Evolutionary conservation across 2,113 vertebrate species (phyloP), one percentile per base, ranked within the genome.

Genomic region (Gymnorhina tibicen): DNA sequence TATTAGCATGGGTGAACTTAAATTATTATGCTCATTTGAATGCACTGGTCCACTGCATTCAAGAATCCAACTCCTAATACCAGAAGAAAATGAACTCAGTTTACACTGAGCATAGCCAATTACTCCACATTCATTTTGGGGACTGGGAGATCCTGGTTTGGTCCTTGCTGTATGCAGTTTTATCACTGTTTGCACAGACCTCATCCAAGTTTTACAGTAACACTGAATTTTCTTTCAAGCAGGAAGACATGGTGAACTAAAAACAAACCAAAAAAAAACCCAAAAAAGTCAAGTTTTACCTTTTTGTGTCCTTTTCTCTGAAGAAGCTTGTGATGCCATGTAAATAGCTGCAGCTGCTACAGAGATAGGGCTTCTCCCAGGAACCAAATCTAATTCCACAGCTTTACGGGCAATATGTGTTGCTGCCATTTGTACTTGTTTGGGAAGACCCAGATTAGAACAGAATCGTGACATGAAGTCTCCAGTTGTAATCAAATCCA

Each of bases 381-480:
- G 99, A 87, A 99, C 99, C 97, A 99, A 95, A 98, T 99, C 99
- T 32, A 99, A 91, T 73, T 99, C 99, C 95, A 99, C 99, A 0
- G 99, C 99, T 95, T 99, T 99, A 67, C 99, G 98, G 77, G 99
- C 99, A 86, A 99, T 99, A 19, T 98, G 99, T 8, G 99, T 99
- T 50, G 99, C 99, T 13, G 99, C 99, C 99, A 99, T 99, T 91
- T 99, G 99, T 21, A 99, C 99, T 97, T 99, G 99, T 78, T 99
- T 99, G 78, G 99, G 99, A 93, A 99, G 97, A 67, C 99, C 98
- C 86, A 99, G 98, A 97, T 99, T 99, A 88, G 99, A 99, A 96
- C 99, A 99, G 98, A 99, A 99, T 55, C 99, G 99, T 70, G 99
- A 99, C 99, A 99, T 99, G 97, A 99, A 99, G 97, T 99, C 99